Evolutionary conservation across 2,797 vertebrate genomes (phyloP), one percentile per base, ranked within the genome.

Genomic region (Ficedula albicollis): DNA sequence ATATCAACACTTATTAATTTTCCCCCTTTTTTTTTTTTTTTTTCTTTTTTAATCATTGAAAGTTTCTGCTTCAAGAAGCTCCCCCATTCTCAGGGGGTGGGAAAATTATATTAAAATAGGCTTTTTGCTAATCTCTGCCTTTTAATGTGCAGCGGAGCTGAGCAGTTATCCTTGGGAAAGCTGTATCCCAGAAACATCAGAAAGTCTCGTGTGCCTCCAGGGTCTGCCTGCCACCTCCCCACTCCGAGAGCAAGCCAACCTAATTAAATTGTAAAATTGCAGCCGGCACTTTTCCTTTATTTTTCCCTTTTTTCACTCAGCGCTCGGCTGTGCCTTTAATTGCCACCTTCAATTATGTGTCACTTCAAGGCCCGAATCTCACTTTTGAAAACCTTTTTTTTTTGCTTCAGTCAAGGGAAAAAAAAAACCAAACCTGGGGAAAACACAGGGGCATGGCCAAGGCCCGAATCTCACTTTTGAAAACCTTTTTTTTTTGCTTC

Each of bases 261-360:
- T 88, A 93, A 95, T 94, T 93, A 96, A 93, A 95, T 38, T 25
- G 25, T 77, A 64, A 60, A 77, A 91, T 60, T 91, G 85, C 87
- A 95, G 41, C 70, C 36, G 8, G 67, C 77, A 30, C 82, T 96
- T 91, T 62, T 43, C 90, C 89, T 89, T 86, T 91, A 60, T 77
- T 87, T 63, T 25, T 9, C 39, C 55, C 11, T 39, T 88, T 82
- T 74, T 55, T 48, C 68, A 11, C 93, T 70, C 72, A 7, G 88
- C 2, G 1, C 89, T 95, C 11, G 7, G 78, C 82, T 66, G 52
- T 60, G 84, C 83, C 95, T 87, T 94, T 97, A 96, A 96, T 97
- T 97, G 91, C 94, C 79, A 77, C 92, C 84, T 92, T 96, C 87
- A 96, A 87, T 95, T 93, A 86, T 15, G 87, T 93, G 93, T 93